Conservation (phyloP, 2,797 vertebrate species). For the Crypturellus tataupa region DNA sequence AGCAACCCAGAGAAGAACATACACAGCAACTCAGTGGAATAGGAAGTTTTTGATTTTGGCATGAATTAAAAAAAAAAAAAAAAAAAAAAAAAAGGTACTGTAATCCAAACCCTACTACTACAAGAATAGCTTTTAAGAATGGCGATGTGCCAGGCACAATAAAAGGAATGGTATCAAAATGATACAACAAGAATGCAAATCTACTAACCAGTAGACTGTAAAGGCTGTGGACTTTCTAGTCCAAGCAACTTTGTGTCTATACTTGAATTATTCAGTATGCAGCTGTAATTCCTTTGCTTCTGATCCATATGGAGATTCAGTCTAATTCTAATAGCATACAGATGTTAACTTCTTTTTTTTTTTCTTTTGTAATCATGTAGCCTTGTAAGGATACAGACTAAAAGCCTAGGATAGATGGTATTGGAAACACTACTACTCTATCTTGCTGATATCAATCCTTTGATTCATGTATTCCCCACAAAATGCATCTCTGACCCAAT, state of each 20-base stretch:
- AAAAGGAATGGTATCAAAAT: not conserved
- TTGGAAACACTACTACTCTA: fast-evolving
- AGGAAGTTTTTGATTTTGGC: not conserved
- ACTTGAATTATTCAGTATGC: not conserved
- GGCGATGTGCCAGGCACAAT: not conserved
- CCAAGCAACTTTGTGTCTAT: not conserved
- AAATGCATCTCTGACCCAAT: not conserved
- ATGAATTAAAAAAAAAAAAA: too few relatives aligned
- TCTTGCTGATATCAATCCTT: not conserved
- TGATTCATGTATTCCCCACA: not conserved
- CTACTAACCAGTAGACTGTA: not conserved
- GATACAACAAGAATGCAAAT: not conserved
- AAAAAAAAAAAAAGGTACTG: not conserved
- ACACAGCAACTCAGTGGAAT: not conserved
- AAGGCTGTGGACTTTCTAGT: not conserved
- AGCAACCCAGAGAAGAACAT: not conserved
- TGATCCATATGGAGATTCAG: not conserved
- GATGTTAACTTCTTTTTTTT: not conserved
- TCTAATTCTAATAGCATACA: not conserved
- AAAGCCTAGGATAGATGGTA: not conserved
- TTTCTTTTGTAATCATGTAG: not conserved
- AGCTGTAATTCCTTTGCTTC: not conserved
- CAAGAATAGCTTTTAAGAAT: fast-evolving
- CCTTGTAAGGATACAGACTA: fast-evolving
- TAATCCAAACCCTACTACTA: not conserved